Percentiles rank a stretch among this genome's conserved stretches.
These are phyloP conservation scores for Anhinga anhinga DNA, from an alignment of 2,113 vertebrate species.

Conservation along the genomic window DNA sequence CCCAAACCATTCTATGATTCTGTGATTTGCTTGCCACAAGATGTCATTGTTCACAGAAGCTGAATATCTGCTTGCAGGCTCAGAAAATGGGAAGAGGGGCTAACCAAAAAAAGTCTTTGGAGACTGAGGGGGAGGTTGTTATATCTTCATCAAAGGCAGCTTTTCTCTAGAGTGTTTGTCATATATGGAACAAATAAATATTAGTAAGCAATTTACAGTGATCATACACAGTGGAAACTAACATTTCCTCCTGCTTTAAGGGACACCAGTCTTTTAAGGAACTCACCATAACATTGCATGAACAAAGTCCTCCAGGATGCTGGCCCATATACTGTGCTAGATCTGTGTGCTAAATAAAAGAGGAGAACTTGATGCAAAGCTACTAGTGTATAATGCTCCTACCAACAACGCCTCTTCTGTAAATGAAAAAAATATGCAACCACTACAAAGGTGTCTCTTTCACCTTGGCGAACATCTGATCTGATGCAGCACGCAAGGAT, in stretches of 20 bases:
- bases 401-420: not conserved
- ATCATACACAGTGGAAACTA: not conserved
- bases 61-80: not conserved
- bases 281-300: conserved; percentile 82
- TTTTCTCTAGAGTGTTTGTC: not conserved
- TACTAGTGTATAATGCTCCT: not conserved
- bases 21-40: not conserved
- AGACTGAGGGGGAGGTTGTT: not conserved
- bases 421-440: not conserved
- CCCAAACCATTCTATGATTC: not conserved
- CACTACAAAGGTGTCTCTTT: not conserved
- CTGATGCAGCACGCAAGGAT: not conserved
- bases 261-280: not conserved
- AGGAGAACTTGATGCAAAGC: not conserved
- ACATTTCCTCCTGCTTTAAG: not conserved
- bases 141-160: not conserved
- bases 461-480: not conserved
- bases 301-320: conserved; percentile 87
- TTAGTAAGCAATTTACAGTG: not conserved
- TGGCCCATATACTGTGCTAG: conserved; percentile 87
- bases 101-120: not conserved
- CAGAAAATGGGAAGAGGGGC: not conserved
- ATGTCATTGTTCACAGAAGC: not conserved
- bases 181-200: not conserved
- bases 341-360: conserved; percentile 81